Evolutionary conservation across 2,888 invertebrate genomes (phyloP).

Genomic region (Lithophane ornitopus): DNA sequence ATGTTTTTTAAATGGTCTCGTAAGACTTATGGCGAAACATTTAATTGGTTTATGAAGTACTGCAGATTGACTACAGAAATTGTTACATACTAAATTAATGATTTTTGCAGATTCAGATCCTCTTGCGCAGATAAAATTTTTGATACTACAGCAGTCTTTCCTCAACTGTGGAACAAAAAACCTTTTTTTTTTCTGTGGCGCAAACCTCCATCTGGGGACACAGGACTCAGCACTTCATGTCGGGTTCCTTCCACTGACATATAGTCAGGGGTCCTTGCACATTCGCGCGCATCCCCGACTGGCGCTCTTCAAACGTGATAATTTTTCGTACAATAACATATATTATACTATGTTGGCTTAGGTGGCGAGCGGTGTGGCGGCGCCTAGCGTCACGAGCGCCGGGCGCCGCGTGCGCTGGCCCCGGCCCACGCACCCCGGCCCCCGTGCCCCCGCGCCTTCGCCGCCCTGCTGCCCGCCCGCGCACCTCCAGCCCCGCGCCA

Average conservation of each 20-base stretch:
- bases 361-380: conserved; percentile 90
- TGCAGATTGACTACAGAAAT: neutral
- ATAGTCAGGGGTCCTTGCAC: neutral
- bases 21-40: conserved; percentile 65
- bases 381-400: conserved; percentile 76
- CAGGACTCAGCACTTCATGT: too few species aligned
- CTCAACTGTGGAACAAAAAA: neutral
- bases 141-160: too few species aligned
- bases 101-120: neutral
- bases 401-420: conserved; percentile 68
- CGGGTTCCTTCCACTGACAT: neutral
- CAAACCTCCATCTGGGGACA: neutral
- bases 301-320: too few species aligned
- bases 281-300: neutral
- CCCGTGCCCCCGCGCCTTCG: conserved; percentile 60
- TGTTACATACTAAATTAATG: neutral
- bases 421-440: conserved; percentile 63
- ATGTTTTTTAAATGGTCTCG: conserved; percentile 77
- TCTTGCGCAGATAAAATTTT: neutral
- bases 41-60: conserved; percentile 35
- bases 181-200: neutral
- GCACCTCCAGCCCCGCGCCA: conserved; percentile 68
- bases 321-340: neutral
- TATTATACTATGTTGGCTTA: conserved; percentile 60
- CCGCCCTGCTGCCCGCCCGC: conserved; percentile 66